phyloP scores from a whole-genome alignment of 2,888 invertebrate genomes.

The Nymphalis polychloros region DNA sequence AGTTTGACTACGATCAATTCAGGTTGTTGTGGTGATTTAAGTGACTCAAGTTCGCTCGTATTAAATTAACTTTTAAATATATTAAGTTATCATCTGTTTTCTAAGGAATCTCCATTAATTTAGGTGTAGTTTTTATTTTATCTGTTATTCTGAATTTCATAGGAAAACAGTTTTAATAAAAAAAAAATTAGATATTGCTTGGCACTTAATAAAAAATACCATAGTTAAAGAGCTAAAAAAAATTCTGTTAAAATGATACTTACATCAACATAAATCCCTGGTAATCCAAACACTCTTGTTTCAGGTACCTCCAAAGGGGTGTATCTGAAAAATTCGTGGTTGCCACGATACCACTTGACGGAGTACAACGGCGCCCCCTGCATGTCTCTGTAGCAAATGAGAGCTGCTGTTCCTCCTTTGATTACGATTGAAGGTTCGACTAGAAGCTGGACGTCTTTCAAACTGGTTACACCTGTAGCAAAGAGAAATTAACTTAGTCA shows the following conservation, averaged over 20 bases:
- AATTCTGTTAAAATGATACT: conserved; percentile 67
- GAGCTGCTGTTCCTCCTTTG: conserved; percentile 84
- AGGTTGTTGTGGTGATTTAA: no score
- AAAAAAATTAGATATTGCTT: no score
- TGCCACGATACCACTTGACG: conserved; percentile 93
- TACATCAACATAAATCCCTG: conserved; percentile 91
- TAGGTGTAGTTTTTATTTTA: no score
- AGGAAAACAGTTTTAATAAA: no score
- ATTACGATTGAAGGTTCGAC: conserved; percentile 87
- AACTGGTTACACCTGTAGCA: conserved; percentile 82
- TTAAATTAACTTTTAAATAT: no score
- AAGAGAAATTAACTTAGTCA: background rate
- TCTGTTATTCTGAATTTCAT: no score
- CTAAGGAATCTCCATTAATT: no score
- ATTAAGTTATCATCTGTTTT: no score
- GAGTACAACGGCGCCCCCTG: conserved; percentile 89
- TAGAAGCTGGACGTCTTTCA: conserved; percentile 86
- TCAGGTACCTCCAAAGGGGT: conserved; percentile 88
- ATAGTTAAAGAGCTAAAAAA: no score
- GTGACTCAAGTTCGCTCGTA: no score
- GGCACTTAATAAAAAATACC: no score
- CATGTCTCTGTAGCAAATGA: conserved; percentile 89
- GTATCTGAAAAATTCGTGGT: conserved; percentile 91
- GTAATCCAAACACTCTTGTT: conserved; percentile 87
- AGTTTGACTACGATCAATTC: no score